These are phyloP conservation scores for Protobothrops mucrosquamatus DNA, from an alignment of 2,113 vertebrate genomes.

Conservation along the genomic window DNA sequence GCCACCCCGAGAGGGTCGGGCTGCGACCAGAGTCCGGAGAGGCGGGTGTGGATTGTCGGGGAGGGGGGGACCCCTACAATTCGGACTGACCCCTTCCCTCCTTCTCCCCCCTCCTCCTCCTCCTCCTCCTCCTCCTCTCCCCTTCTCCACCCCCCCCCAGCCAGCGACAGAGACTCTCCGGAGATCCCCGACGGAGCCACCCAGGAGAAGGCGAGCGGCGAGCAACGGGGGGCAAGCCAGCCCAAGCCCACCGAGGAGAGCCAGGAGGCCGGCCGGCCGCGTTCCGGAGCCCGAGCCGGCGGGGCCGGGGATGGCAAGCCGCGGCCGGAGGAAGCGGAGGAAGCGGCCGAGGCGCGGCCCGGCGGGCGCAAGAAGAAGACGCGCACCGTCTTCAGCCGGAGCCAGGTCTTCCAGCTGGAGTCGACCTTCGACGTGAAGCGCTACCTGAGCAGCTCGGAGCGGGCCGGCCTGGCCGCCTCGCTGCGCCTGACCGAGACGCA, in stretches of 20 bases:
- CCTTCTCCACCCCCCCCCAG: not conserved
- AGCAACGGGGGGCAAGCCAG: accelerated
- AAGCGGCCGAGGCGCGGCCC: conserved; percentile 47
- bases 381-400: conserved; percentile 87
- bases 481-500: conserved; percentile 88
- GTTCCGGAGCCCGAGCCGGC: conserved; percentile 14
- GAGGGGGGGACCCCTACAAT: not conserved
- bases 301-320: not conserved
- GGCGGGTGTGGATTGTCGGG: not conserved
- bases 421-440: conserved; percentile 87
- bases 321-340: conserved; percentile 45
- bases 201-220: conserved; percentile 46
- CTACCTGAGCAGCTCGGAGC: conserved; percentile 86
- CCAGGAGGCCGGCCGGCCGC: not conserved
- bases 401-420: conserved; percentile 87
- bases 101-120: no score
- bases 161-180: conserved; percentile 53
- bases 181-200: conserved; percentile 75
- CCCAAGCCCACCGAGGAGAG: conserved; percentile 27
- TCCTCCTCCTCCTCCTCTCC: no score
- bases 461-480: conserved; percentile 80
- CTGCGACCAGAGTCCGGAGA: no score
- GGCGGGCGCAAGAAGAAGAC: conserved; percentile 82
- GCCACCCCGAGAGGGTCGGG: not conserved
- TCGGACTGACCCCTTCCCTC: not conserved